These are phyloP conservation scores for Corbicula japonica DNA, from an alignment of 2,888 invertebrate genomes.

Conservation along the genomic window DNA sequence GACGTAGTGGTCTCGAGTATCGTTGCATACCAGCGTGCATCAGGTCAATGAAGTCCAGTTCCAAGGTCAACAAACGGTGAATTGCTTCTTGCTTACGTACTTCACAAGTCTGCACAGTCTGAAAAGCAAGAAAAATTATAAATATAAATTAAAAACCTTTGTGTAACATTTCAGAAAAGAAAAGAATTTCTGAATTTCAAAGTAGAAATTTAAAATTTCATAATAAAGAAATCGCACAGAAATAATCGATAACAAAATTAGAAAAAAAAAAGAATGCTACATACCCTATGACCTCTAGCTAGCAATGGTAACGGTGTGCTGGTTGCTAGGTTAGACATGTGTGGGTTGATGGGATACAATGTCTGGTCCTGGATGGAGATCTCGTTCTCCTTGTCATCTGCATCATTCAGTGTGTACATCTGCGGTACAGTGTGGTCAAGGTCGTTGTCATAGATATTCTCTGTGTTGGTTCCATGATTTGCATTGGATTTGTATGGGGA, in stretches of 20 bases:
- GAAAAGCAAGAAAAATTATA: constrained; percentile 35
- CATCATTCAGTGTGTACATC: constrained; percentile 59
- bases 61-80: constrained; percentile 79
- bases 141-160: background rate
- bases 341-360: constrained; percentile 61
- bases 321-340: constrained; percentile 66
- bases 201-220: background rate
- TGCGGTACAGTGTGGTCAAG: constrained; percentile 53
- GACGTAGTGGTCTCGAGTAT: constrained; percentile 83
- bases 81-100: constrained; percentile 78
- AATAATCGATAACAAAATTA: background rate
- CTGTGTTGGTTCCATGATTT: constrained; percentile 24
- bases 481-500: constrained; percentile 57
- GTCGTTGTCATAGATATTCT: constrained; percentile 58
- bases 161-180: no score
- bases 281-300: constrained; percentile 75
- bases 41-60: constrained; percentile 82
- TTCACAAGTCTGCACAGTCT: constrained; percentile 71
- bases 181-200: background rate
- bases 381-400: constrained; percentile 73
- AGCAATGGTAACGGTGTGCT: constrained; percentile 79
- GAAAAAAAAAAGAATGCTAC: constrained; percentile 18
- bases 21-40: constrained; percentile 85
- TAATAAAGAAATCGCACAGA: background rate
- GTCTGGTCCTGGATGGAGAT: constrained; percentile 73